These are phyloP conservation scores for Pungitius pungitius DNA, from an alignment of 2,113 vertebrate genomes.

Conservation along the genomic window DNA sequence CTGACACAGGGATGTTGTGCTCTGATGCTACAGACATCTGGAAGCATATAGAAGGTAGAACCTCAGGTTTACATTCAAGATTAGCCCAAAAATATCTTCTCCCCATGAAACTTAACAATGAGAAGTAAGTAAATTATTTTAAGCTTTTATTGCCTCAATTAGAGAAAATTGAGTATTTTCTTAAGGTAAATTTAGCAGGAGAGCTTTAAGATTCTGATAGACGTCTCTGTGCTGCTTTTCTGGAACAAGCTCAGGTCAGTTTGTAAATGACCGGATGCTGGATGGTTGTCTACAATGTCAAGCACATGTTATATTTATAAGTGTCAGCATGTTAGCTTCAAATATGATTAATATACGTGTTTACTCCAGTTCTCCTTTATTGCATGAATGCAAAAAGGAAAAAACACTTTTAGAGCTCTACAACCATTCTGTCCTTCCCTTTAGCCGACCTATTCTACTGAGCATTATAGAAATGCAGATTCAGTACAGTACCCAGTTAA, in stretches of 20 bases:
- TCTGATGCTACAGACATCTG: constrained; percentile 38
- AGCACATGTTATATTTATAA: not conserved
- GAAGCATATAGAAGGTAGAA: constrained; percentile 22
- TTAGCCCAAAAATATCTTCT: constrained; percentile 4
- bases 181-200: not conserved
- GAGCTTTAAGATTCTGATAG: not conserved
- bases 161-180: not conserved
- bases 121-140: not conserved
- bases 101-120: constrained; percentile 5
- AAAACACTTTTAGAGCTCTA: not conserved
- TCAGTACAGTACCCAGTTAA: constrained; percentile 25
- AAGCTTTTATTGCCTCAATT: not conserved
- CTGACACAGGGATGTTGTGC: constrained; percentile 32
- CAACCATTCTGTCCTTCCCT: not conserved
- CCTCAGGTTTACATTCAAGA: not conserved
- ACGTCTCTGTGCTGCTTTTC: constrained; percentile 24
- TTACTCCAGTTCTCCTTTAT: not conserved
- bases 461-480: constrained; percentile 19
- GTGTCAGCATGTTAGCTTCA: not conserved
- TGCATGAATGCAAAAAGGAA: not conserved
- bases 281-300: not conserved
- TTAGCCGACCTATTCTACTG: not conserved
- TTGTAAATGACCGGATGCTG: constrained; percentile 26
- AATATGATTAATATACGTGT: not conserved
- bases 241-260: constrained; percentile 20